A percentile compares a stretch with the other conserved stretches of the same genome.
These are phyloP conservation scores for Takifugu rubripes DNA, from an alignment of 2,797 vertebrate species.

Conservation along the genomic window DNA sequence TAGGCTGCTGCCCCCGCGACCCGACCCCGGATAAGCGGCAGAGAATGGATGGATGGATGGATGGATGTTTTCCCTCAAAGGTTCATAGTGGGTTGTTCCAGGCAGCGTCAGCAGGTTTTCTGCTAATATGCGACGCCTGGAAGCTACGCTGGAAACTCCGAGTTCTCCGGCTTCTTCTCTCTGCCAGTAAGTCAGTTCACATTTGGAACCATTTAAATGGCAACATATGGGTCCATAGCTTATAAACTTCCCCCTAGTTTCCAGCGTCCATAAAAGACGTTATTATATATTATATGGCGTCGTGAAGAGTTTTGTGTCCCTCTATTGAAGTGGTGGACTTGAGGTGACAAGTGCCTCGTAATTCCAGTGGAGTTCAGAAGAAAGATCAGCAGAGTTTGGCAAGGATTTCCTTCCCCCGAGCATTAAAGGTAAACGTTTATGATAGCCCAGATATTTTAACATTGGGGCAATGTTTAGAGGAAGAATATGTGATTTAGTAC, in stretches of 20 bases:
- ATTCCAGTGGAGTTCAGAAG: slow-evolving; percentile 56
- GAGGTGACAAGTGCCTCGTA: slow-evolving; percentile 53
- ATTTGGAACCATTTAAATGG: not conserved
- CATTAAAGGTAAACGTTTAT: slow-evolving; percentile 57
- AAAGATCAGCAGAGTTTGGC: slow-evolving; percentile 66
- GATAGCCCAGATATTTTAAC: too few relatives aligned
- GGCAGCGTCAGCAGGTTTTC: slow-evolving; percentile 24
- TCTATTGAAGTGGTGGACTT: slow-evolving; percentile 60
- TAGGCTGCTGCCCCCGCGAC: too few relatives aligned
- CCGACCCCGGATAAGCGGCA: too few relatives aligned
- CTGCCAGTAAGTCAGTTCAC: slow-evolving; percentile 61
- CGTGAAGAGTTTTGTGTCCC: not conserved
- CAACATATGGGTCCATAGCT: too few relatives aligned
- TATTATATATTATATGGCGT: not conserved
- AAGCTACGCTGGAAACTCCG: slow-evolving; percentile 18
- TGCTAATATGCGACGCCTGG: slow-evolving; percentile 30
- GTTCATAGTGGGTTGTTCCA: slow-evolving; percentile 17
- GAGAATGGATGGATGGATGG: too few relatives aligned
- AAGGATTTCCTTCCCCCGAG: slow-evolving; percentile 46
- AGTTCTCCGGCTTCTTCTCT: slow-evolving; percentile 56
- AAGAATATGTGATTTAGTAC: too few relatives aligned
- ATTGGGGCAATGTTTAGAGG: too few relatives aligned
- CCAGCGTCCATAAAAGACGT: not conserved
- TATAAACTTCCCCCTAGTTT: not conserved
- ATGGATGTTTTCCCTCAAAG: too few relatives aligned